These are phyloP conservation scores for Rotaria macrura DNA, from an alignment of 2,888 invertebrate genomes.

Conservation along the genomic window DNA sequence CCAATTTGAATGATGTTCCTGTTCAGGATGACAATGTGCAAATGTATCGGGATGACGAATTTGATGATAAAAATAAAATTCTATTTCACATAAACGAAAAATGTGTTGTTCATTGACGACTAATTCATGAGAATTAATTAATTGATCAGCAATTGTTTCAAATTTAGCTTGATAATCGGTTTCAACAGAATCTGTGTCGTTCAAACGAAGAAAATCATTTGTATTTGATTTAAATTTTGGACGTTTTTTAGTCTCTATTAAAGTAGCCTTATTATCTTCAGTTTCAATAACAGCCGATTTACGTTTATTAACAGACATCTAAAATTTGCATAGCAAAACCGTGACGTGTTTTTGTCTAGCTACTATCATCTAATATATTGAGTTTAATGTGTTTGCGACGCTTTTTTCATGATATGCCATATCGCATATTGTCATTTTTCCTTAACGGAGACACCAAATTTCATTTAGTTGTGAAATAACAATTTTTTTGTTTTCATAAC, in stretches of 20 bases:
- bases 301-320: not conserved
- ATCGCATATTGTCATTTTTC: no score
- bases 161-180: not conserved
- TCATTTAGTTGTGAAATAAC: no score
- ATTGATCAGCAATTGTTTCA: not conserved
- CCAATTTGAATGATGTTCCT: not conserved
- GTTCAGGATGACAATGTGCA: not conserved
- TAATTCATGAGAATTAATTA: not conserved
- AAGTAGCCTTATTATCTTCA: not conserved
- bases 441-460: no score
- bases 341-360: not conserved
- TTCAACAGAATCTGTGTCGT: not conserved
- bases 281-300: not conserved
- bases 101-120: not conserved
- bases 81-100: not conserved
- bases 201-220: not conserved
- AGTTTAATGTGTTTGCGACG: no score
- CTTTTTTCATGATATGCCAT: no score
- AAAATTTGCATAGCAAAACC: not conserved
- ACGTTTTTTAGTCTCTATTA: not conserved
- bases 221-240: not conserved
- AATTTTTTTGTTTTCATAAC: no score
- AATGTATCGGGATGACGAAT: not conserved
- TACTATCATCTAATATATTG: no score
- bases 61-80: slow-evolving; percentile 5